Conservation (phyloP, 2,113 vertebrate species). For the Dolichotis patagonum region DNA sequence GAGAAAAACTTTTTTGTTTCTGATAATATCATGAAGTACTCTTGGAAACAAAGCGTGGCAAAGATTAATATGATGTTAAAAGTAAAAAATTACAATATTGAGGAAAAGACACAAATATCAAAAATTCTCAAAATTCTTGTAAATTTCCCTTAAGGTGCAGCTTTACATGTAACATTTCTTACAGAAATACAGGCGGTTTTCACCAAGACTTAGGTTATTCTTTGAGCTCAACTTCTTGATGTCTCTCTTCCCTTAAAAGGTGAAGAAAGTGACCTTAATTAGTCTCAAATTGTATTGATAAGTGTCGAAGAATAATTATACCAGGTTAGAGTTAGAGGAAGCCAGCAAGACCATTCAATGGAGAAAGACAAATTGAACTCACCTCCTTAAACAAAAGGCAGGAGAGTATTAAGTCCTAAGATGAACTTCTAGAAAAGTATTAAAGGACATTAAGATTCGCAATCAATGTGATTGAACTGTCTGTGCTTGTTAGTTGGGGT, state of each 20-base stretch:
- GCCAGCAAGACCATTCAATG: neutral
- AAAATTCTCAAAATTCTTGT: constrained; percentile 38
- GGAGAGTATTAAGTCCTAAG: neutral
- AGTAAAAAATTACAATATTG: neutral
- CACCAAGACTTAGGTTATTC: neutral
- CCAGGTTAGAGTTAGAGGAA: neutral
- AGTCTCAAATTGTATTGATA: neutral
- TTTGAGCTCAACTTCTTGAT: neutral
- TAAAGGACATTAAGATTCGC: neutral
- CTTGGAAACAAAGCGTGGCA: neutral
- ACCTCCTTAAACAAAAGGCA: neutral
- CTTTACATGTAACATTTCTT: neutral
- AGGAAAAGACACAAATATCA: neutral
- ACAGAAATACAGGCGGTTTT: neutral
- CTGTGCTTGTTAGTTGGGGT: neutral
- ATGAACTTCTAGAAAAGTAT: neutral
- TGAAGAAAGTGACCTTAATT: neutral
- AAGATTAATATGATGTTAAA: neutral
- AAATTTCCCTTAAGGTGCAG: neutral
- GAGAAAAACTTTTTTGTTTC: neutral
- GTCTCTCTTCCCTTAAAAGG: neutral
- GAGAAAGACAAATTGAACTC: neutral
- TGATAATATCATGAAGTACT: neutral
- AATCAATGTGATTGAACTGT: neutral
- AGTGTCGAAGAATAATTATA: neutral